Evolutionary conservation across 2,797 vertebrate genomes (phyloP), one percentile per base, ranked within the genome.

Genomic region (Sebastes iracundus): DNA sequence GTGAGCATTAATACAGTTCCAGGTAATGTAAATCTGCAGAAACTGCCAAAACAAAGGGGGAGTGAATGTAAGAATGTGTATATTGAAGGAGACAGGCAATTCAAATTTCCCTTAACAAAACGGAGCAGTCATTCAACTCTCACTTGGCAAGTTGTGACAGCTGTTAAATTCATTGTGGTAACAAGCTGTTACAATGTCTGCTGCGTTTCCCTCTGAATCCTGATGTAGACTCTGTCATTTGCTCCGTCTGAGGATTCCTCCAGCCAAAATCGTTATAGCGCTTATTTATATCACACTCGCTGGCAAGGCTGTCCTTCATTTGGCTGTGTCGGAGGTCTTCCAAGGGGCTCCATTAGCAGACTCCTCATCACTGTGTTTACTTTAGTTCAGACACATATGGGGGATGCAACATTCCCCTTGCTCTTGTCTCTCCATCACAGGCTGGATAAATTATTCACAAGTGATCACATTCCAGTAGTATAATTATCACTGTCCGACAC

Each of bases 401-500:
- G 60, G 69, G 56, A 79, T 70, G 81, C 69, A 85, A 81, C 87
- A 74, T 91, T 88, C 70, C 81, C 84, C 10, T 4, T 20, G 68
- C 72, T 87, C 79, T 70, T 62, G 23, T 84, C 83, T 77, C 82
- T 87, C 76, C 58, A 83, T 87, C 85, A 87, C 77, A 79, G 68
- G 65, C 87, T 81, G 77, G 63, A 90, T 91, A 90, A 93, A 93
- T 92, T 89, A 90, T 93, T 94, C 90, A 92, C 89, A 86, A 89
- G 62, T 88, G 88, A 92, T 93, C 89, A 90, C 74, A 87, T 94
- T 91, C 81, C 87, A 85, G 81, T 87, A 59, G 86, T 92, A 90
- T 93, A 94, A 94, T 95, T 94, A 94, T 91, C 84, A 92, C 90
- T 87, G 91, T 92, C 91, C 85, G 62, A 92, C 86, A 85, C 78